phyloP scores from a whole-genome alignment of 2,797 vertebrate species.

The Orestias chungarensis region DNA sequence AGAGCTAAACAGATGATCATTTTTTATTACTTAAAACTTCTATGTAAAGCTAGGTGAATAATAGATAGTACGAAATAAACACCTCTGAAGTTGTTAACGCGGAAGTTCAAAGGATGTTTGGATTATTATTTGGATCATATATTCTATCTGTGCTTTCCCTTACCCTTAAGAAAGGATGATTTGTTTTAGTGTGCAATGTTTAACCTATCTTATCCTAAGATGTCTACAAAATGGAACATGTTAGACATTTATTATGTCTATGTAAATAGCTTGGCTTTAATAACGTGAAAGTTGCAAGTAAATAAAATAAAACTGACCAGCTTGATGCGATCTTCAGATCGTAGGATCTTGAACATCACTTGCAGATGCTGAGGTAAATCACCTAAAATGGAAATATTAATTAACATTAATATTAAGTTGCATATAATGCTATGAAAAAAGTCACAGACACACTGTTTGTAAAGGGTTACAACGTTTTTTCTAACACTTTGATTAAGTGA shows the following conservation, averaged over 20 bases:
- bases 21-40: not conserved
- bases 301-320: slow-evolving; percentile 82
- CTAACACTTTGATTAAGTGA: no score
- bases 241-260: not conserved
- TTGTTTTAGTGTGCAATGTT: not conserved
- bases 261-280: not conserved
- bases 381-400: slow-evolving; percentile 74
- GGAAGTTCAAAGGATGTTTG: not conserved
- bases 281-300: not conserved
- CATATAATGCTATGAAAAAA: not conserved
- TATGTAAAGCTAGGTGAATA: not conserved
- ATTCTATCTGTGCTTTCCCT: not conserved
- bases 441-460: not conserved
- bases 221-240: not conserved
- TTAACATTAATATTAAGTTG: not conserved
- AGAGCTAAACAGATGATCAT: no score
- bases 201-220: not conserved
- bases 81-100: slow-evolving; percentile 2
- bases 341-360: slow-evolving; percentile 98
- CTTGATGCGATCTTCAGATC: slow-evolving; percentile 96
- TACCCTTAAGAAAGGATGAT: not conserved
- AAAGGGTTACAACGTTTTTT: no score
- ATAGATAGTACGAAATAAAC: not conserved
- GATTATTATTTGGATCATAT: not conserved
- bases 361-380: slow-evolving; percentile 96